Evolutionary conservation across 2,888 invertebrate species (phyloP), one percentile per base, ranked within the genome.

Genomic region (Ennomos quercinarius): DNA sequence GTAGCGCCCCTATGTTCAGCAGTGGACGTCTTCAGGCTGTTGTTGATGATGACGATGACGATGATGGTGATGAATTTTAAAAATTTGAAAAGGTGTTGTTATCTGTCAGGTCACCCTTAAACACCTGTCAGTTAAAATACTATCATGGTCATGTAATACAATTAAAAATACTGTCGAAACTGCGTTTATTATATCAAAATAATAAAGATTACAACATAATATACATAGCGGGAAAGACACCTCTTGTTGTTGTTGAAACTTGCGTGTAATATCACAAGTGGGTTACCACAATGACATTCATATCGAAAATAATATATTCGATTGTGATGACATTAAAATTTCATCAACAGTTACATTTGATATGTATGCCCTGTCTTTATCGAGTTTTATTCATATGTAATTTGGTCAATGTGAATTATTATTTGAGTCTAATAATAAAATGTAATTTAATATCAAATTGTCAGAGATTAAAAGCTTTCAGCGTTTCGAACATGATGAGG

Each of bases 241-340:
- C 76, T 83, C 75, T 87, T 84, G n/a, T n/a, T n/a, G n/a, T n/a
- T 87, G 81, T 86, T 77, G 74, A 66, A 74, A 74, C 69, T 70
- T 63, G 73, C 64, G 51, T 59, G 51, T 59, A 55, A 53, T 55
- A 41, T 53, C 45, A 41, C 43, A 80, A 81, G 81, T 83, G 73
- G 81, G 86, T 81, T 80, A 83, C 77, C 72, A n/a, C n/a, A 76
- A 81, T 81, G 78, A 72, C 73, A 47, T 73, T 74, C 78, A 73
- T 83, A 84, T 84, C 84, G 36, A 76, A 64, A 67, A 73, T 27
- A 27, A 27, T 72, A 73, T 73, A 74, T 70, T 66, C 62, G 62
- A 78, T 83, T 83, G 83, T 81, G 83, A 87, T 88, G 82, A 78
- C 67, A 76, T 81, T 88, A 82, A 78, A 66, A 76, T 81, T 80